Conservation (phyloP, 2,113 vertebrate genomes). For the Muntiacus reevesi region DNA sequence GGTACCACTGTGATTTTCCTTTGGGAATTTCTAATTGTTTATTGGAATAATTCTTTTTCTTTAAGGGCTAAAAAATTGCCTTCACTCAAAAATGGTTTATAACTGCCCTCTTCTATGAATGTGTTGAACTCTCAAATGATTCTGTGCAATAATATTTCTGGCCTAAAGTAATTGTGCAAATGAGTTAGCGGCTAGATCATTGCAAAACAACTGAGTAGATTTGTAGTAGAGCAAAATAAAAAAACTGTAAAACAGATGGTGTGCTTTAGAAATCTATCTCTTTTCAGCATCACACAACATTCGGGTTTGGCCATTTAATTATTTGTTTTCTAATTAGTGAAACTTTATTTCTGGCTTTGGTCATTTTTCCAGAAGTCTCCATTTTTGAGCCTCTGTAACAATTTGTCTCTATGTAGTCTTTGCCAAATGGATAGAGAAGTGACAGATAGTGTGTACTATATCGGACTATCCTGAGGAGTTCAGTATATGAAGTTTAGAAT, state of each 20-base stretch:
- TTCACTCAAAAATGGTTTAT: conserved; percentile 12
- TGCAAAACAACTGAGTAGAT: conserved; percentile 54
- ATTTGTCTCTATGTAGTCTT: conserved; percentile 57
- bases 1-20: conserved; percentile 8
- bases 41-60: conserved; percentile 45
- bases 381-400: conserved; percentile 62
- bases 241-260: conserved; percentile 71
- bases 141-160: conserved; percentile 58
- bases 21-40: conserved; percentile 42
- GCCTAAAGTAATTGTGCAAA: conserved; percentile 57
- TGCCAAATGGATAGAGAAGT: conserved; percentile 57
- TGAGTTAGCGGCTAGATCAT: conserved; percentile 46
- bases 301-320: conserved; percentile 79
- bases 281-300: conserved; percentile 73
- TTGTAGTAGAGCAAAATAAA: conserved; percentile 63
- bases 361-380: conserved; percentile 71
- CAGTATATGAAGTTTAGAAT: conserved; percentile 63
- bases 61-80: not conserved
- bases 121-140: conserved; percentile 43
- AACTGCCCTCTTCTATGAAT: conserved; percentile 44
- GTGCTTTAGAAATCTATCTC: conserved; percentile 70
- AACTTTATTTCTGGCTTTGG: conserved; percentile 75
- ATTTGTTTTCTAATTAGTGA: conserved; percentile 79
- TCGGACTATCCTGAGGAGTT: conserved; percentile 51
- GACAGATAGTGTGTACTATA: conserved; percentile 60